A percentile compares a stretch with the other conserved stretches of the same genome.
Evolutionary conservation across 2,113 vertebrate genomes (phyloP).

Genomic region (Pycnonotus jocosus): DNA sequence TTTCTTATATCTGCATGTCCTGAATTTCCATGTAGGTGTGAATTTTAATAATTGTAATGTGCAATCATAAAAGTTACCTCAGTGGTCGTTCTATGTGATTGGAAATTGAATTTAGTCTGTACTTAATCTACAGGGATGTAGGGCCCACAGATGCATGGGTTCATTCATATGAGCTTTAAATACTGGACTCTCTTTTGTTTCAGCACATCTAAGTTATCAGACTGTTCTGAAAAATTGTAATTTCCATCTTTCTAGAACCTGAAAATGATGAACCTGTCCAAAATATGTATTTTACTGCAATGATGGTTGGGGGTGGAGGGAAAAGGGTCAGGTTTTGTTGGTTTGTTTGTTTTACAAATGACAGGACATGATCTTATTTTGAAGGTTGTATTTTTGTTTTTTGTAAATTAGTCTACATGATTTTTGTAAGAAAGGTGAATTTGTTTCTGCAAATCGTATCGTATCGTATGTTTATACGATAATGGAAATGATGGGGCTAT

Average conservation of each 20-base stretch:
- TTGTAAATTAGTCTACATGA: constrained; percentile 42
- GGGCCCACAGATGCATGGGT: not conserved
- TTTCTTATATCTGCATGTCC: not conserved
- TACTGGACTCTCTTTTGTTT: not conserved
- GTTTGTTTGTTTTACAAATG: not conserved
- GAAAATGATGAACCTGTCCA: not conserved
- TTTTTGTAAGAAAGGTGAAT: constrained; percentile 48
- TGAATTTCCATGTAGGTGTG: not conserved
- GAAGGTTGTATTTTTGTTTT: constrained; percentile 6
- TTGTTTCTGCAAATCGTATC: constrained; percentile 60
- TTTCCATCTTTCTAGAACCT: not conserved
- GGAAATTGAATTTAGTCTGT: not conserved
- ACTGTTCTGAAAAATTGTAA: not conserved
- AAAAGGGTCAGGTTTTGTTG: not conserved
- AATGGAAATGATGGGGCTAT: constrained; percentile 6
- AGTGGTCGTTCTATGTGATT: not conserved
- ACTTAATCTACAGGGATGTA: not conserved
- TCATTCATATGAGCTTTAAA: not conserved
- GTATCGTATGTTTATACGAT: too few species aligned
- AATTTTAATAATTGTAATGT: not conserved
- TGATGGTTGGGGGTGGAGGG: rapidly evolving
- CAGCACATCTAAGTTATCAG: not conserved
- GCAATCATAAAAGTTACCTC: not conserved
- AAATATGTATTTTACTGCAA: not conserved
- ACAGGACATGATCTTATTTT: not conserved